phyloP scores from a whole-genome alignment of 2,113 vertebrate genomes.

The Elgaria multicarinata region DNA sequence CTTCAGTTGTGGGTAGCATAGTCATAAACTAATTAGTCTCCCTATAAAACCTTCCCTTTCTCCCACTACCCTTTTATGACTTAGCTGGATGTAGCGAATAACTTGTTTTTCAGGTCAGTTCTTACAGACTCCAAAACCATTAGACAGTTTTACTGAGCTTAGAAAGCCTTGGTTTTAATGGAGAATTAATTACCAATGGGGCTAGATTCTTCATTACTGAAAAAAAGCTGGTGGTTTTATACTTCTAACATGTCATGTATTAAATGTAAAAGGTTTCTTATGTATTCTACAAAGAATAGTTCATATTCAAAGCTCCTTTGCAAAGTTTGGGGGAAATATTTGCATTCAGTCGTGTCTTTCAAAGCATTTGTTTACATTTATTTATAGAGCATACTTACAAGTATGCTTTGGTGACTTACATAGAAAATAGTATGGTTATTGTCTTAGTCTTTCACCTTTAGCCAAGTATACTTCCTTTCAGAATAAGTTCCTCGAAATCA shows the following conservation, averaged over 20 bases:
- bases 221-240: slow-evolving; percentile 40
- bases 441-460: neutral
- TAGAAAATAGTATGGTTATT: neutral
- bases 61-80: slow-evolving; percentile 42
- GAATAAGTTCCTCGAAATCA: neutral
- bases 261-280: slow-evolving; percentile 61
- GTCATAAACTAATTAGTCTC: slow-evolving; percentile 43
- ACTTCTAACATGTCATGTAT: slow-evolving; percentile 60
- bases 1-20: slow-evolving; percentile 41
- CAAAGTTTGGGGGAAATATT: neutral
- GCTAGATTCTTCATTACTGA: slow-evolving; percentile 20
- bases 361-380: neutral
- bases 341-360: neutral
- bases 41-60: slow-evolving; percentile 49
- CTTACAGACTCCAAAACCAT: slow-evolving; percentile 57
- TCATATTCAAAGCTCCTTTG: slow-evolving; percentile 19
- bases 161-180: slow-evolving; percentile 51
- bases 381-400: neutral
- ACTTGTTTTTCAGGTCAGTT: slow-evolving; percentile 68
- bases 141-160: slow-evolving; percentile 54
- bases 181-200: slow-evolving; percentile 23
- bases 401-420: neutral
- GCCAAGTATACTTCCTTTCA: neutral
- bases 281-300: slow-evolving; percentile 45
- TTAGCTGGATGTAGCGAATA: slow-evolving; percentile 44